phyloP scores from a whole-genome alignment of 2,888 invertebrate genomes.

The Eilema griseolum region DNA sequence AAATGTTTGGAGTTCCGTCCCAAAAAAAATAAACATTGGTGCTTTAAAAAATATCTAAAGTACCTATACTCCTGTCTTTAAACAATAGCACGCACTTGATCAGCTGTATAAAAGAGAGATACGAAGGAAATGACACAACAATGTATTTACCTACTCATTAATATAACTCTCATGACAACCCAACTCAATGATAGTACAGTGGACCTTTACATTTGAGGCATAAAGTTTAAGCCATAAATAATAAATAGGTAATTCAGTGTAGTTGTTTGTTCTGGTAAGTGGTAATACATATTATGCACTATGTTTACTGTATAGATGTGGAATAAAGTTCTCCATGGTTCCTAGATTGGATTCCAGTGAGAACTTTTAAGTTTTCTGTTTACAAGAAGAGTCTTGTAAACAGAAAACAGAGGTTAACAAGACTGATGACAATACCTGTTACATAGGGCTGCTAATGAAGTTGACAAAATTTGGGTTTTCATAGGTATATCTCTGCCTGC shows the following conservation, averaged over 20 bases:
- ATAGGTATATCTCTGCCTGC: not conserved
- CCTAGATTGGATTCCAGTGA: not conserved
- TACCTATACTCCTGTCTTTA: too few relatives aligned
- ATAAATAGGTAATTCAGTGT: not conserved
- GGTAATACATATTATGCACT: not conserved
- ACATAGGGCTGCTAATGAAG: too few relatives aligned
- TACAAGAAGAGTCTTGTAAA: too few relatives aligned
- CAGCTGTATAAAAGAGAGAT: too few relatives aligned
- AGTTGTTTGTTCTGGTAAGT: not conserved
- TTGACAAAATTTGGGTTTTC: not conserved
- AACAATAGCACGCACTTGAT: too few relatives aligned
- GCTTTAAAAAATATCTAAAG: too few relatives aligned
- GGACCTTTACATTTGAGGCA: too few relatives aligned
- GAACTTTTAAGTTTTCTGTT: not conserved
- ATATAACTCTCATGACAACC: not conserved
- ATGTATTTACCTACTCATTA: not conserved
- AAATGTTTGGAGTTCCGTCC: too few relatives aligned
- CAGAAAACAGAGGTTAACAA: too few relatives aligned
- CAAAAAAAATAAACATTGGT: too few relatives aligned
- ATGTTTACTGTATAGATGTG: not conserved
- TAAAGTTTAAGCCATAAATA: not conserved
- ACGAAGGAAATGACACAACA: too few relatives aligned
- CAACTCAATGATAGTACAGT: not conserved
- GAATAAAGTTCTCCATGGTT: not conserved
- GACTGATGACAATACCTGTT: too few relatives aligned